A percentile compares a stretch with the other conserved stretches of the same genome.
Conservation (phyloP, 2,113 vertebrate genomes). For the Beaufortia kweichowensis region DNA sequence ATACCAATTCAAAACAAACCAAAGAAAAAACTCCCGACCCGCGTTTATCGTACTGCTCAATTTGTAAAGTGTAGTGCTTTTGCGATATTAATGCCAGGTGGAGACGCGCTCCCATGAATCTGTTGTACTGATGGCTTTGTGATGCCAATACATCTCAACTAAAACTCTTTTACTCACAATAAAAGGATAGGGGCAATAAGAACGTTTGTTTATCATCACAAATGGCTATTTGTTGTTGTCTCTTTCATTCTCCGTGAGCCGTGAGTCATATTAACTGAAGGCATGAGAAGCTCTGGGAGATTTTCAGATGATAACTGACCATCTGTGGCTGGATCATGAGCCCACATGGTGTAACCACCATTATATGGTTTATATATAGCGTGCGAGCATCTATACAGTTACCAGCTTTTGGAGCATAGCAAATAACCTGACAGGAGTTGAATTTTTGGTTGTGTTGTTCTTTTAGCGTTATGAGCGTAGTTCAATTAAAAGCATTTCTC, state of each 20-base stretch:
- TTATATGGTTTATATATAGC: neutral
- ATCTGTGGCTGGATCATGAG: slow-evolving; percentile 40
- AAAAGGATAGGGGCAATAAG: slow-evolving; percentile 14
- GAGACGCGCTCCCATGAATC: slow-evolving; percentile 47
- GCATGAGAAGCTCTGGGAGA: slow-evolving; percentile 43
- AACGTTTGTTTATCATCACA: slow-evolving; percentile 48
- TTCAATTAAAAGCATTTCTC: too few relatives aligned
- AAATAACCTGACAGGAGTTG: too few relatives aligned
- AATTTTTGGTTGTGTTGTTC: too few relatives aligned
- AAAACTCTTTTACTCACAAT: slow-evolving; percentile 45
- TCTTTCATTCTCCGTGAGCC: slow-evolving; percentile 20
- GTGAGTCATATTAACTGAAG: slow-evolving; percentile 46
- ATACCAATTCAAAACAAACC: slow-evolving; percentile 56
- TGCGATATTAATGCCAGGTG: slow-evolving; percentile 54
- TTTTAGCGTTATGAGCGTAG: too few relatives aligned
- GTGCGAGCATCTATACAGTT: too few relatives aligned
- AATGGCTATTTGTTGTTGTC: slow-evolving; percentile 44
- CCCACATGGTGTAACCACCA: neutral
- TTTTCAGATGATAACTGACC: slow-evolving; percentile 50
- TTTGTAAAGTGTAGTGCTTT: slow-evolving; percentile 61
- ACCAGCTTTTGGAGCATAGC: too few relatives aligned
- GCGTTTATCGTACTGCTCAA: slow-evolving; percentile 48
- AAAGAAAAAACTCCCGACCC: slow-evolving; percentile 50
- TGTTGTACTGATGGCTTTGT: slow-evolving; percentile 50
- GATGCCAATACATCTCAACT: slow-evolving; percentile 48